Evolutionary conservation across 2,888 invertebrate genomes (phyloP), one percentile per base, ranked within the genome.

Genomic region (Apantesis nais): DNA sequence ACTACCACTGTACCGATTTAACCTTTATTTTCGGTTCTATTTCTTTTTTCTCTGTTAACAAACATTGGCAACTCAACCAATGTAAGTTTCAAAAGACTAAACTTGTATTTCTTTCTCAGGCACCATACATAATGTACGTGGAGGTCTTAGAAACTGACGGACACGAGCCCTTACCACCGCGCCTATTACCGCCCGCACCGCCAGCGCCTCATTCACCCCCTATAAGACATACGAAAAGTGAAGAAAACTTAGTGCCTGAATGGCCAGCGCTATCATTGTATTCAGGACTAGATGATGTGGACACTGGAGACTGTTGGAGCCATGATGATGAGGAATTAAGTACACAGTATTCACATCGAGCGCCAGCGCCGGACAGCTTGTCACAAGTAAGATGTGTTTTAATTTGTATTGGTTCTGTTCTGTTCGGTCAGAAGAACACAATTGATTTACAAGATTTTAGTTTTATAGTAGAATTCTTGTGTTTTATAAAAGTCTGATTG

Each of bases 121-220:
- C 99, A 66, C 99, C 99, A 0, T 99, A 99, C 93, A 98, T 99
- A 87, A 97, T 99, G 89, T 99, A 99, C 93, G 98, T 99, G 71
- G 99, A 99, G 95, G 99, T 99, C 12, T 95, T 99, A 62, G 99
- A 99, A 92, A 96, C 94, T 2, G 94, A 94, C 9, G 95, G 95
- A 0, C 97, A 98, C 76, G 97, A 98, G 68, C 97, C 98, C 0
- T 96, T 99, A 29, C 98, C 99, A 62, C 96, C 97, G n/a, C 99
- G 99, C 91, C 97, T 98, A 80, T 96, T 98, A 95, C 97, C 97
- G 67, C 95, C 95, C 37, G 93, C 95, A 71, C 97, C 99, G 97
- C 96, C 97, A 96, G 92, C 98, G 92, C 97, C 97, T 48, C 93
- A 93, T 79, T 93, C 94, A 1, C 94, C 94, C 0, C 97, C 97